phyloP scores from a whole-genome alignment of 2,113 vertebrate species.

The Synodontis membranacea region DNA sequence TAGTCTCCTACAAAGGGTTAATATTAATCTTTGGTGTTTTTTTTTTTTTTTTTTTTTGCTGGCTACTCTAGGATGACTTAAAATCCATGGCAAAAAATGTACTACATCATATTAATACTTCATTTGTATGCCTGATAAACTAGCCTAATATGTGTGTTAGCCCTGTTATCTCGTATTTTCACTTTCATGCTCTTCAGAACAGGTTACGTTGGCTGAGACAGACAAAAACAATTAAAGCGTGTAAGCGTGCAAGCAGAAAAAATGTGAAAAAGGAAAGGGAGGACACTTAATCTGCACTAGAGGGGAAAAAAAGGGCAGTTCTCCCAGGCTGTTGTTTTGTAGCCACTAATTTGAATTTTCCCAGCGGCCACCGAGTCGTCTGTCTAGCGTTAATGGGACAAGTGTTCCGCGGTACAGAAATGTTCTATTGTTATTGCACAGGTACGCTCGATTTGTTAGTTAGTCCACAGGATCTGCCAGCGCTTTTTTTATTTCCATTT shows the following conservation, averaged over 20 bases:
- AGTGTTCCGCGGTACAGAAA: neutral
- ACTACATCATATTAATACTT: neutral
- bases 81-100: neutral
- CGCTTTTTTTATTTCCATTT: neutral
- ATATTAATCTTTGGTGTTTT: no score
- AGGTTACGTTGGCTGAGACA: neutral
- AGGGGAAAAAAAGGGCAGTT: neutral
- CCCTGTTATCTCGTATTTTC: neutral
- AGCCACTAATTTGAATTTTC: slow-evolving; percentile 23
- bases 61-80: neutral
- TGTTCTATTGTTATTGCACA: slow-evolving; percentile 1
- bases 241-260: neutral
- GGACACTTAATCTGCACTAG: neutral
- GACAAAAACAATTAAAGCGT: neutral
- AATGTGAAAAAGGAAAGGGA: neutral
- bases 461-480: neutral
- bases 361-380: neutral
- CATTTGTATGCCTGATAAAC: neutral
- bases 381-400: slow-evolving; percentile 5
- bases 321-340: neutral
- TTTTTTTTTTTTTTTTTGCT: no score
- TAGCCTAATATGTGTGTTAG: neutral
- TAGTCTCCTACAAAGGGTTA: no score
- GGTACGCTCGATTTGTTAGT: neutral
- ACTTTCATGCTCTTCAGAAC: neutral